These are phyloP conservation scores for Dissostichus mawsoni DNA, from an alignment of 2,113 vertebrate species.

Conservation along the genomic window DNA sequence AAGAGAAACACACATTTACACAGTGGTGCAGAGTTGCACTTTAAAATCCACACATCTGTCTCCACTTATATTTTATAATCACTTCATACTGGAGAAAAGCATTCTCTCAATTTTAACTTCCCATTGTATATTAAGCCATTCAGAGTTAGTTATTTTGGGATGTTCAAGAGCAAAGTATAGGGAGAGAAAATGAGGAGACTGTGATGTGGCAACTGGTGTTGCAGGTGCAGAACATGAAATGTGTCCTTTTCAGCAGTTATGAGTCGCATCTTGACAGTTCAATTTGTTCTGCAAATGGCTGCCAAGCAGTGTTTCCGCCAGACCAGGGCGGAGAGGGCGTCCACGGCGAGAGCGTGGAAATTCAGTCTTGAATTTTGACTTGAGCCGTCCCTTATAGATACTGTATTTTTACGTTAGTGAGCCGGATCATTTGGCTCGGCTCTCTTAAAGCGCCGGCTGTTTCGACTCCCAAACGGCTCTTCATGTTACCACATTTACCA, in stretches of 20 bases:
- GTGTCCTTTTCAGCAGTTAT: constrained; percentile 44
- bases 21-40: not conserved
- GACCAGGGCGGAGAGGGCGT: too few relatives aligned
- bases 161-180: not conserved
- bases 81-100: not conserved
- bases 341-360: too few relatives aligned
- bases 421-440: too few relatives aligned
- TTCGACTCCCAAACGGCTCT: too few relatives aligned
- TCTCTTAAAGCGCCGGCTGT: too few relatives aligned
- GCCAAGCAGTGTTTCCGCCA: too few relatives aligned
- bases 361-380: too few relatives aligned
- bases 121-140: not conserved
- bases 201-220: constrained; percentile 8
- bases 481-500: too few relatives aligned
- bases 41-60: not conserved
- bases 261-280: constrained; percentile 53
- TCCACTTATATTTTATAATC: constrained; percentile 6
- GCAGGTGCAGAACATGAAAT: constrained; percentile 47
- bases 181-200: not conserved
- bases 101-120: constrained; percentile 12
- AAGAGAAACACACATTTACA: constrained; percentile 5
- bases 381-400: too few relatives aligned
- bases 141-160: not conserved
- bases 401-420: too few relatives aligned
- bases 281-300: constrained; percentile 51